Percentiles rank a stretch among this genome's conserved stretches.
phyloP scores from a whole-genome alignment of 1,140 invertebrate genomes.

The Colletes latitarsis region DNA sequence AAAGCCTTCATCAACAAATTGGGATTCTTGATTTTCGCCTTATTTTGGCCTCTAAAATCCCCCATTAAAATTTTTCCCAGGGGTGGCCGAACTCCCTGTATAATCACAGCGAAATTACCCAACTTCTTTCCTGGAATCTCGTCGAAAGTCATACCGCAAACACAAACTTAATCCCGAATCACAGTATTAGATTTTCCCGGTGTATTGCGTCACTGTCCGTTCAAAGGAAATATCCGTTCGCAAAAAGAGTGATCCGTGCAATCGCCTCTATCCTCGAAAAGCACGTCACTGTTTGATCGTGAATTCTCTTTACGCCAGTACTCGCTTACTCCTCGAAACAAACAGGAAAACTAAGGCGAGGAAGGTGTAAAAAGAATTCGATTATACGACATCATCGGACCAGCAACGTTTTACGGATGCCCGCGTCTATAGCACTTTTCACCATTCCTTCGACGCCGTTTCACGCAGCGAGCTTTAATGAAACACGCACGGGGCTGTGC shows the following conservation, averaged over 20 bases:
- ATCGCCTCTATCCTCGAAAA: not conserved
- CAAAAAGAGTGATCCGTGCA: not conserved
- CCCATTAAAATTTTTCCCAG: no score
- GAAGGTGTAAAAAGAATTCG: not conserved
- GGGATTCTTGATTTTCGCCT: no score
- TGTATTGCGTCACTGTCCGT: not conserved
- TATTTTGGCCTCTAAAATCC: no score
- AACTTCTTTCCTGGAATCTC: no score
- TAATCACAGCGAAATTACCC: no score
- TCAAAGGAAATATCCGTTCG: not conserved
- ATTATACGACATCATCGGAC: conserved; percentile 10
- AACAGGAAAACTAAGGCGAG: not conserved
- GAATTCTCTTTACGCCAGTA: not conserved
- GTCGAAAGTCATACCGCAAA: no score
- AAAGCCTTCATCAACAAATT: no score
- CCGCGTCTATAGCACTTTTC: conserved; percentile 1
- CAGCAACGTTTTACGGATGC: conserved; percentile 39
- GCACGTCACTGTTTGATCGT: not conserved
- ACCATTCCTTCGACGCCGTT: not conserved
- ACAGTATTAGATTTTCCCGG: not conserved
- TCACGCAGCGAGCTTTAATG: conserved; percentile 31
- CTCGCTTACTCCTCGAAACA: not conserved
- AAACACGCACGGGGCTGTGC: conserved; percentile 31
- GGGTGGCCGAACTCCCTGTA: no score
- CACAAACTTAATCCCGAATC: no score